These are phyloP conservation scores for Sicus ferrugineus DNA, from an alignment of 2,888 invertebrate genomes.

Conservation along the genomic window DNA sequence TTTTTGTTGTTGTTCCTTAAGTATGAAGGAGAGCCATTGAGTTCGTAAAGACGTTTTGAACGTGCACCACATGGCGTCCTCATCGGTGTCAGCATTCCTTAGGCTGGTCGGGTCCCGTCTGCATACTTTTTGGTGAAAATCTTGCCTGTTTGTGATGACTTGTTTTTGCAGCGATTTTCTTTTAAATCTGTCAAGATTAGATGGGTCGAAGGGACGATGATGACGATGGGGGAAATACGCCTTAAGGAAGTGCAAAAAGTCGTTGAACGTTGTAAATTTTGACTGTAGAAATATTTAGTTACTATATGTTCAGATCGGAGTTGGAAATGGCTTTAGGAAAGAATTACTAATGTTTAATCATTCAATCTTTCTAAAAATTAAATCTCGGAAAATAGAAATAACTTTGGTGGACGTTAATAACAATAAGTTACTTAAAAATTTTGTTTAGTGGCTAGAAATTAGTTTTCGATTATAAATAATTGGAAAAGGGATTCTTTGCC, in stretches of 20 bases:
- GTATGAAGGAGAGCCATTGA: neutral
- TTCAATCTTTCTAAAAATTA: too few species aligned
- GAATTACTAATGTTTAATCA: too few species aligned
- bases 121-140: neutral
- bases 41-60: neutral
- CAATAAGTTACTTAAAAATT: too few species aligned
- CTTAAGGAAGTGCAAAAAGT: neutral
- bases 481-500: too few species aligned
- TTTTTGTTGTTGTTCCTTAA: neutral
- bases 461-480: too few species aligned
- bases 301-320: too few species aligned
- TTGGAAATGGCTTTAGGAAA: too few species aligned
- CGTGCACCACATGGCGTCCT: neutral
- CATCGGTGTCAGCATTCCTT: neutral
- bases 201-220: neutral
- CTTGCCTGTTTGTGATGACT: neutral
- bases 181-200: neutral
- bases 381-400: too few species aligned
- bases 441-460: too few species aligned
- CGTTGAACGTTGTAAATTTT: too few species aligned
- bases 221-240: neutral
- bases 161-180: constrained; percentile 12
- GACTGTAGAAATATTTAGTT: too few species aligned
- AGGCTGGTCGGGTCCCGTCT: neutral
- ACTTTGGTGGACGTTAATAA: too few species aligned